Conservation (phyloP, 2,888 invertebrate species). For the Drymonia ruficornis region DNA sequence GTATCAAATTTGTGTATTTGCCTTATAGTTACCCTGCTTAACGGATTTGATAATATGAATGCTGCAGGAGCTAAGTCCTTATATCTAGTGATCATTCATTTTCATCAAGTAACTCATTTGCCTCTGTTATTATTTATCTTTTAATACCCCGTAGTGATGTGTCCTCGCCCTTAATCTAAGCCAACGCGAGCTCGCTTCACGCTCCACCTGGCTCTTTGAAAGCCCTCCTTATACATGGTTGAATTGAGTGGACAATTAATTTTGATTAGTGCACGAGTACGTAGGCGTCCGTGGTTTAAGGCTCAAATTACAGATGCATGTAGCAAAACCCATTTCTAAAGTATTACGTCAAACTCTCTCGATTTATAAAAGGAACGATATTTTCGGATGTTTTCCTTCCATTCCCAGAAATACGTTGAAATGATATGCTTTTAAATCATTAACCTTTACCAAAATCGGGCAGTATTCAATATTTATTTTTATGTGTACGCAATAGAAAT, state of each 20-base stretch:
- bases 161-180: slow-evolving; percentile 1
- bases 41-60: no score
- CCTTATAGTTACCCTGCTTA: no score
- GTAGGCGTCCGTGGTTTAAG: neutral
- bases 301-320: no score
- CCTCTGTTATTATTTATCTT: neutral
- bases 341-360: no score
- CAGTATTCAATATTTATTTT: neutral
- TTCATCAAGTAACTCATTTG: no score
- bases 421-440: neutral
- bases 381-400: no score
- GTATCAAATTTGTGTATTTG: no score
- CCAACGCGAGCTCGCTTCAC: slow-evolving; percentile 18
- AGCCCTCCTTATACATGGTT: slow-evolving; percentile 32
- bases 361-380: no score
- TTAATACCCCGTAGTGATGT: neutral
- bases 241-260: slow-evolving; percentile 45
- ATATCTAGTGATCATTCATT: no score
- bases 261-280: slow-evolving; percentile 29
- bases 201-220: slow-evolving; percentile 39
- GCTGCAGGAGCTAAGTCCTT: no score
- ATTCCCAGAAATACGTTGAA: no score
- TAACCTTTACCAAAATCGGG: neutral
- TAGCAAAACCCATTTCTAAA: no score
- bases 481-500: neutral